phyloP scores from a whole-genome alignment of 2,797 vertebrate species.

The Chloroceryle amazona region DNA sequence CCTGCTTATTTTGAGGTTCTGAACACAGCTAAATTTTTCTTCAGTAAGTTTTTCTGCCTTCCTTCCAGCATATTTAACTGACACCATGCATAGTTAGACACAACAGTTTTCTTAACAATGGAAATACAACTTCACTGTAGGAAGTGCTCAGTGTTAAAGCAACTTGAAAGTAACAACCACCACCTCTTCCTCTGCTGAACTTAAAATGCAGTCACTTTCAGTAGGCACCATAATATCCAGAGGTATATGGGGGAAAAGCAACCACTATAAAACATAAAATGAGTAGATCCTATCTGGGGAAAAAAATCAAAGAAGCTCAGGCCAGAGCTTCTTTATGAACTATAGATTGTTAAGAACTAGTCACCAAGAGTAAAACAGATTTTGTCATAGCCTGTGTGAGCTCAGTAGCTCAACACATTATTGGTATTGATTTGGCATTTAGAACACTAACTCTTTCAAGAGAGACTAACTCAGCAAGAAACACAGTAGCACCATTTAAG shows the following conservation, averaged over 20 bases:
- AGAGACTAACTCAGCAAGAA: conserved; percentile 7
- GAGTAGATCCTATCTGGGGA: background rate
- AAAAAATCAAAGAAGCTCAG: background rate
- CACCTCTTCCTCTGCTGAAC: background rate
- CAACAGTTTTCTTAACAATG: background rate
- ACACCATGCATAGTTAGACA: background rate
- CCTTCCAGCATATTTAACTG: background rate
- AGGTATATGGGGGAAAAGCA: background rate
- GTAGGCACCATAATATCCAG: background rate
- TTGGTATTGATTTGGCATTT: conserved; percentile 54
- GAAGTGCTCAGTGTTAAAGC: background rate
- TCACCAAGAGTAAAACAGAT: background rate
- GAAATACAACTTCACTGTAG: background rate
- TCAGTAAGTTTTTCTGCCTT: background rate
- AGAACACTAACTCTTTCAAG: conserved; percentile 24
- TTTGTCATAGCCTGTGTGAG: background rate
- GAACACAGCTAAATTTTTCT: background rate
- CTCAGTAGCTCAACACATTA: conserved; percentile 32
- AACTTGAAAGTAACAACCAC: background rate
- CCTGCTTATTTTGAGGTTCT: background rate
- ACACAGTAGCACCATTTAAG: background rate
- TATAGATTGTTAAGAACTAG: conserved; percentile 1
- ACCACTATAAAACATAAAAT: background rate
- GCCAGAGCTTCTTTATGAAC: background rate
- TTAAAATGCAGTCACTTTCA: background rate